Evolutionary conservation across 2,797 vertebrate genomes (phyloP).

Genomic region (Hippopotamyrus pictus): DNA sequence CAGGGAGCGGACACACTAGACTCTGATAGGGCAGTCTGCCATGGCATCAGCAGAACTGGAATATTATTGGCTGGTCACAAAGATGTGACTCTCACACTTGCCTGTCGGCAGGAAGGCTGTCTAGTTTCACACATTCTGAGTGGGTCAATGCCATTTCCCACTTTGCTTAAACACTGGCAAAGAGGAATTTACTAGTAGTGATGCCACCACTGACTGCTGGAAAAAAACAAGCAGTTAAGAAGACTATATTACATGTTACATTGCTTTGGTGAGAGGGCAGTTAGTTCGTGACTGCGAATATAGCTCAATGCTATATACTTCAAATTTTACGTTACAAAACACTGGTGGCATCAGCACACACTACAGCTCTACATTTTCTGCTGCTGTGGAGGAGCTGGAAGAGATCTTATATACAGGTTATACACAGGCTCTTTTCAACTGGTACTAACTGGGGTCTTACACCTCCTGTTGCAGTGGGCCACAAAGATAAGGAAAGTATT

Average conservation of each 20-base stretch:
- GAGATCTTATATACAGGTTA: background rate
- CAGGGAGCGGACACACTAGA: background rate
- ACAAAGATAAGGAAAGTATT: background rate
- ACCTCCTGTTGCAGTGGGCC: background rate
- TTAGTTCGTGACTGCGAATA: background rate
- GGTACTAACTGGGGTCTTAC: background rate
- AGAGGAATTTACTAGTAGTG: background rate
- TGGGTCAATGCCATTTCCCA: slow-evolving; percentile 4
- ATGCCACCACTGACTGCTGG: background rate
- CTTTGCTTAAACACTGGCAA: background rate
- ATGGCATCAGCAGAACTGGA: background rate
- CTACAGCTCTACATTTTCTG: background rate
- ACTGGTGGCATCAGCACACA: background rate
- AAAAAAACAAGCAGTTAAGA: slow-evolving; percentile 19
- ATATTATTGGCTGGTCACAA: slow-evolving; percentile 4
- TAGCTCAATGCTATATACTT: background rate
- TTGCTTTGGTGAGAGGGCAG: background rate
- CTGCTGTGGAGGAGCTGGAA: background rate
- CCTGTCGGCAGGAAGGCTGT: background rate
- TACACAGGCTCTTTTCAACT: background rate
- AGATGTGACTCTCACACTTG: background rate
- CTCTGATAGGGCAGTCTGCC: background rate
- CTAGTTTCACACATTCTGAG: slow-evolving; percentile 1
- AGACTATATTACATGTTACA: slow-evolving; percentile 2
- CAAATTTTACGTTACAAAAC: background rate